Evolutionary conservation across 2,113 vertebrate species (phyloP).

Genomic region (Xiphias gladius): DNA sequence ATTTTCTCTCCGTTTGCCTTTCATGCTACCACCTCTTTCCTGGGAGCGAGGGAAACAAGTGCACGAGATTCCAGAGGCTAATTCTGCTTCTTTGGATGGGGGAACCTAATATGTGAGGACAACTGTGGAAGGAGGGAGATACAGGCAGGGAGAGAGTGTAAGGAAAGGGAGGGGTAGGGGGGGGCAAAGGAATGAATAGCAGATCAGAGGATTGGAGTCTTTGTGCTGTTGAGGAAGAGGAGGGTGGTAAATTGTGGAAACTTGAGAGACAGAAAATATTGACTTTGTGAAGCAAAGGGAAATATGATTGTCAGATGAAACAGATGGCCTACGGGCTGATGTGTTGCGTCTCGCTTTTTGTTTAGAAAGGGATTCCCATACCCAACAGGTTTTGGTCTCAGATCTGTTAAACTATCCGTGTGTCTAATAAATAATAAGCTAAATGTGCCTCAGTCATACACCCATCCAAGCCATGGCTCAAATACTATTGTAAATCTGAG

Average conservation of each 20-base stretch:
- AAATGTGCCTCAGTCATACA: not conserved
- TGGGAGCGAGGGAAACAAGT: slow-evolving; percentile 72
- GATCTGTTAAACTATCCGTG: not conserved
- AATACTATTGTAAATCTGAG: not conserved
- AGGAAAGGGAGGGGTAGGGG: slow-evolving; percentile 52
- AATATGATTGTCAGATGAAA: slow-evolving; percentile 44
- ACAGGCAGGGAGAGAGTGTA: slow-evolving; percentile 36
- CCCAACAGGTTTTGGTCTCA: not conserved
- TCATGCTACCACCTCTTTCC: slow-evolving; percentile 43
- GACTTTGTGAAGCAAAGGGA: slow-evolving; percentile 40
- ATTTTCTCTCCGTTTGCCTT: slow-evolving; percentile 23
- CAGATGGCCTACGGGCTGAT: slow-evolving; percentile 34
- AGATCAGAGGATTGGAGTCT: slow-evolving; percentile 55
- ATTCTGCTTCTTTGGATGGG: slow-evolving; percentile 78
- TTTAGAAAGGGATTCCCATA: slow-evolving; percentile 31
- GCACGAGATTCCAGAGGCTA: slow-evolving; percentile 77
- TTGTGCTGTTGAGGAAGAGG: slow-evolving; percentile 18
- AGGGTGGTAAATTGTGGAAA: slow-evolving; percentile 51
- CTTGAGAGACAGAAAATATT: slow-evolving; percentile 39
- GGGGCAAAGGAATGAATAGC: slow-evolving; percentile 43
- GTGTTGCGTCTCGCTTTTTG: slow-evolving; percentile 27
- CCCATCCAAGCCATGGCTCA: not conserved
- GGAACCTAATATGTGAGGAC: slow-evolving; percentile 83
- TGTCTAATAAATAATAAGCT: not conserved
- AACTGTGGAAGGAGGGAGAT: slow-evolving; percentile 74